Evolutionary conservation across 2,113 vertebrate species (phyloP), one percentile per base, ranked within the genome.

Genomic region (Pelvicachromis taeniatus): DNA sequence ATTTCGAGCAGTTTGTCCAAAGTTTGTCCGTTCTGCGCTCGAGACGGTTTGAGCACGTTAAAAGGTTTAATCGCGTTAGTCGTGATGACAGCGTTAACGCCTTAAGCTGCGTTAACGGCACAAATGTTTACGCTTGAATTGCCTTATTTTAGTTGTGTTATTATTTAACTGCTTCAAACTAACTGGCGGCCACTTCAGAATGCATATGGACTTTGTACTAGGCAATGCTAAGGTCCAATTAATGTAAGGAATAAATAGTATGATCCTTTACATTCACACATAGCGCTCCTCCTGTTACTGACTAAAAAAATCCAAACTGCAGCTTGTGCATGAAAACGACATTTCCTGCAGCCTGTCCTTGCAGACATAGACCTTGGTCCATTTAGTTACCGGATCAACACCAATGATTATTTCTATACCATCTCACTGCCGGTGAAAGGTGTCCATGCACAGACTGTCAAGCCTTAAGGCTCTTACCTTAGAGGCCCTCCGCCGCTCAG

Each of bases 391-490:
- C 0, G 0, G 42, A 48, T 19, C 31, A 1, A 73, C 6, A 31
- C 1, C 42, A 9, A 70, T 45, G 45, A 70, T 42, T 1, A 17
- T 45, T 42, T 73, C 48, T 31, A 29, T 73, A 45, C 0, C 9
- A 31, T 73, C 16, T 50, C 42, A 19, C 68, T 13, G 16, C 45
- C 50, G 13, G 70, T 52, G 21, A 75, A 75, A 52, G 2, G 6
- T 52, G 70, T 75, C 17, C 70, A 52, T 5, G 26, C 45, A n/a
- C 70, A 75, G 16, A n/a, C 17, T 26, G 81, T 75, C n/a, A 35
- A 16, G 13, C 50, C 35, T 50, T 7, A 59, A 8, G 9, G 11
- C 40, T 83, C 84, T 93, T 97, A 99, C 98, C 97, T 98, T 97
- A 23, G 95, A 90, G 0, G 97, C 97, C 4, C 96, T 95, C 54